phyloP scores from a whole-genome alignment of 1,140 invertebrate genomes.

The Triops longicaudatus region DNA sequence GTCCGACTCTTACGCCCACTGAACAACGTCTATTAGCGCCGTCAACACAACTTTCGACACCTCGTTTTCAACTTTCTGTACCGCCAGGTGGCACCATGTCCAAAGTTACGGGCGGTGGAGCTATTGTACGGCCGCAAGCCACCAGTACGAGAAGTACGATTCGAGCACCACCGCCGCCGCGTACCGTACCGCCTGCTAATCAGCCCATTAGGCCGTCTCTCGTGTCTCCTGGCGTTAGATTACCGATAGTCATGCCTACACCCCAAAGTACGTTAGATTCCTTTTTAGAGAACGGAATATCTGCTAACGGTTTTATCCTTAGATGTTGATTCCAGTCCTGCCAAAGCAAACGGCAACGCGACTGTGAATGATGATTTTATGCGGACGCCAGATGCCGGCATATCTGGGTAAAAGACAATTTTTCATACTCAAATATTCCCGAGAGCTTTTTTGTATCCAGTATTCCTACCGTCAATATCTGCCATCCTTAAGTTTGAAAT shows the following conservation, averaged over 20 bases:
- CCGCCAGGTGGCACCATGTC: conserved; percentile 30
- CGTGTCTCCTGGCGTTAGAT: neutral
- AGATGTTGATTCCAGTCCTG: neutral
- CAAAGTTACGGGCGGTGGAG: neutral
- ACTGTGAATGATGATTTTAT: conserved; percentile 36
- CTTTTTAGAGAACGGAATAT: neutral
- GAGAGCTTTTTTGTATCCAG: no score
- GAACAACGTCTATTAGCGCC: neutral
- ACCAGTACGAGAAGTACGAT: neutral
- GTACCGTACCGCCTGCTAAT: conserved; percentile 10
- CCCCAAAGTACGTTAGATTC: neutral
- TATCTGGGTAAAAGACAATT: conserved; percentile 41
- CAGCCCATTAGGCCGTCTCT: neutral
- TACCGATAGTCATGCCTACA: conserved; percentile 6
- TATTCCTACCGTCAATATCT: no score
- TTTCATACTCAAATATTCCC: no score
- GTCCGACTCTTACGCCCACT: no score
- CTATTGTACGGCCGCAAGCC: neutral
- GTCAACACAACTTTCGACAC: neutral
- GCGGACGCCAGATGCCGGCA: conserved; percentile 40
- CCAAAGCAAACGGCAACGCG: neutral
- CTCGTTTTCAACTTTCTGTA: neutral
- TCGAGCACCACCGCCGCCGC: conserved; percentile 17
- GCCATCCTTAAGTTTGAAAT: no score
- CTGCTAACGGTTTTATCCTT: neutral